These are phyloP conservation scores for Margaritifera margaritifera DNA, from an alignment of 2,888 invertebrate species.

Conservation along the genomic window DNA sequence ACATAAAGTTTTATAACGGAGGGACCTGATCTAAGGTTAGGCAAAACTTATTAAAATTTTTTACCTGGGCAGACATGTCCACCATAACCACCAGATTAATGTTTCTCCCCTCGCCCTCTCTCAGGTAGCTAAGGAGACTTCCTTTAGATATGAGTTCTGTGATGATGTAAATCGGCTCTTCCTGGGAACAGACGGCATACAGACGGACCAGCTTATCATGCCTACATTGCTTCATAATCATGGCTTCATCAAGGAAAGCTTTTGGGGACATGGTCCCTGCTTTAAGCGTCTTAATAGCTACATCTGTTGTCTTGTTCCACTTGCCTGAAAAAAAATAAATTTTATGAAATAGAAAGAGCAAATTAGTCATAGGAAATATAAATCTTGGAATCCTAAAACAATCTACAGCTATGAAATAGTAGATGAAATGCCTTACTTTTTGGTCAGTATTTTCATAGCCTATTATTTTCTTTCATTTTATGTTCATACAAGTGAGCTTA, in stretches of 20 bases:
- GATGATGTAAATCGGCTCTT: conserved; percentile 95
- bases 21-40: too few relatives aligned
- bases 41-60: too few relatives aligned
- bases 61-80: conserved; percentile 92
- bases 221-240: conserved; percentile 98
- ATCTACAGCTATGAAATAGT: too few relatives aligned
- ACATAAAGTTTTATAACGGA: too few relatives aligned
- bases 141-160: conserved; percentile 92
- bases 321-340: conserved; percentile 75
- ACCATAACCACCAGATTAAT: conserved; percentile 92
- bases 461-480: too few relatives aligned
- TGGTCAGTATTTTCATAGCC: too few relatives aligned
- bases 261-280: conserved; percentile 97
- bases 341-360: not conserved
- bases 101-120: conserved; percentile 86
- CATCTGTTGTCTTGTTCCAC: conserved; percentile 95
- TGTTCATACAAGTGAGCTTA: too few relatives aligned
- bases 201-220: conserved; percentile 95
- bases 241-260: conserved; percentile 97
- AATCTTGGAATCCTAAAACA: too few relatives aligned
- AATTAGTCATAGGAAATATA: too few relatives aligned
- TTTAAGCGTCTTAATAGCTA: conserved; percentile 96
- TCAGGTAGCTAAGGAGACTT: conserved; percentile 90
- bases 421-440: too few relatives aligned
- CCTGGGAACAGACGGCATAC: conserved; percentile 93